Percentiles rank a stretch among this genome's conserved stretches.
phyloP scores from a whole-genome alignment of 2,113 vertebrate genomes.

The Narcine bancroftii region DNA sequence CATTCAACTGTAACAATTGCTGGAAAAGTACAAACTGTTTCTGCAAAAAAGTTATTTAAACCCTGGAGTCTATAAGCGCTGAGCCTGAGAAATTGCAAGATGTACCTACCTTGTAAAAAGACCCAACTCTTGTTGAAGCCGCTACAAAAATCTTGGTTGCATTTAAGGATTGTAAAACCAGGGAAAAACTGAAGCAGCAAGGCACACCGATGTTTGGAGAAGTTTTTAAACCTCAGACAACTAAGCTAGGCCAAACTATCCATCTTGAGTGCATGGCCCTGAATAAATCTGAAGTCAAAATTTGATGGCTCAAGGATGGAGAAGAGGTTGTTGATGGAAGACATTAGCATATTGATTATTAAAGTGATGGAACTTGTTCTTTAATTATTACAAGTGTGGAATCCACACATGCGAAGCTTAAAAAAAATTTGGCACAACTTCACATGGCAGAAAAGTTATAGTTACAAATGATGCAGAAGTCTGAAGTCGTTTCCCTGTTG shows the following conservation, averaged over 20 bases:
- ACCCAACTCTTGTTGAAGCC: constrained; percentile 68
- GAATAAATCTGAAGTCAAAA: constrained; percentile 68
- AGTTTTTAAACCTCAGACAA: constrained; percentile 75
- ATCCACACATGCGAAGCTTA: constrained; percentile 77
- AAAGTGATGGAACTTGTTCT: constrained; percentile 83
- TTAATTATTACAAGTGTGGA: constrained; percentile 79
- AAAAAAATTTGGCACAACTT: constrained; percentile 71
- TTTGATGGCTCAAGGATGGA: constrained; percentile 80
- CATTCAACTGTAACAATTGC: constrained; percentile 45
- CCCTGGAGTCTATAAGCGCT: constrained; percentile 57
- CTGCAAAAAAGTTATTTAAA: constrained; percentile 60
- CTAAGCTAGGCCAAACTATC: constrained; percentile 70
- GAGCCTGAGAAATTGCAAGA: constrained; percentile 45
- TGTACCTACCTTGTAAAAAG: constrained; percentile 50
- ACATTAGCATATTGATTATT: constrained; percentile 85
- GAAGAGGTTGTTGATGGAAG: constrained; percentile 68
- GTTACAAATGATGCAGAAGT: constrained; percentile 47
- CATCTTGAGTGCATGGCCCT: too few species aligned
- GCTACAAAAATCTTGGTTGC: constrained; percentile 93
- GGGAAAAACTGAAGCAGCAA: constrained; percentile 76
- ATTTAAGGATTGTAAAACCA: constrained; percentile 89
- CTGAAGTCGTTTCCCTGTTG: constrained; percentile 89
- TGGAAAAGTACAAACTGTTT: constrained; percentile 49
- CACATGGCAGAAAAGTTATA: constrained; percentile 75
- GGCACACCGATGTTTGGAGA: constrained; percentile 64